Evolutionary conservation across 2,888 invertebrate species (phyloP).

Genomic region (Rotaria macrura): DNA sequence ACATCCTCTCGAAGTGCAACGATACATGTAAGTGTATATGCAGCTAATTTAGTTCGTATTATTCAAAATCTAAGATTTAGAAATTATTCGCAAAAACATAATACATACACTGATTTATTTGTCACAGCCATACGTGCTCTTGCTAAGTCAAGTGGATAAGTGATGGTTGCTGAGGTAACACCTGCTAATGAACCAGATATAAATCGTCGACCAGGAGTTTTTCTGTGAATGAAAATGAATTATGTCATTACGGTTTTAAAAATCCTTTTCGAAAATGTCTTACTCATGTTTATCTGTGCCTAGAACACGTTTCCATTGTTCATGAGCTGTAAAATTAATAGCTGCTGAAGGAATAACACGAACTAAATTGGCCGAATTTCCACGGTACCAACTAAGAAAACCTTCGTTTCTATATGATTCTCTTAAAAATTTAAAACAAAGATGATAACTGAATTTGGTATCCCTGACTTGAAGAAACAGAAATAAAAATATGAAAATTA

Average conservation of each 20-base stretch:
- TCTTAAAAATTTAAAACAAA: slow-evolving; percentile 51
- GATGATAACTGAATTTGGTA: slow-evolving; percentile 50
- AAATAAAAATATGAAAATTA: too few relatives aligned
- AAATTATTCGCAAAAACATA: too few relatives aligned
- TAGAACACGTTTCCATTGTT: slow-evolving; percentile 80
- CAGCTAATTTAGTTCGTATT: too few relatives aligned
- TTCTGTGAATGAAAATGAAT: neutral
- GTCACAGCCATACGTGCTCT: slow-evolving; percentile 94
- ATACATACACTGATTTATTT: slow-evolving; percentile 61
- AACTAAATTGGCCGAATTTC: slow-evolving; percentile 96
- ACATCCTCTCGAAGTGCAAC: too few relatives aligned
- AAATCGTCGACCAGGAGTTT: slow-evolving; percentile 58
- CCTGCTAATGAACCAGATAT: slow-evolving; percentile 88
- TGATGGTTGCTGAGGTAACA: slow-evolving; percentile 79
- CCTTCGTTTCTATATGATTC: slow-evolving; percentile 66
- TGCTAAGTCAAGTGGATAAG: slow-evolving; percentile 91
- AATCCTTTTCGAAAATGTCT: neutral
- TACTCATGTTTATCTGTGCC: slow-evolving; percentile 35
- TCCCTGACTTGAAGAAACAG: slow-evolving; percentile 42
- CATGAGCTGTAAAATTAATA: slow-evolving; percentile 90
- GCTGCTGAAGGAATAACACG: slow-evolving; percentile 92
- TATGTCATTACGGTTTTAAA: too few relatives aligned
- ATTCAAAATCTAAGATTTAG: too few relatives aligned
- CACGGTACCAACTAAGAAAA: slow-evolving; percentile 75
- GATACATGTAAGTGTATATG: too few relatives aligned